Evolutionary conservation across 2,888 invertebrate species (phyloP), one percentile per base, ranked within the genome.

Genomic region (Morpho deidamia): DNA sequence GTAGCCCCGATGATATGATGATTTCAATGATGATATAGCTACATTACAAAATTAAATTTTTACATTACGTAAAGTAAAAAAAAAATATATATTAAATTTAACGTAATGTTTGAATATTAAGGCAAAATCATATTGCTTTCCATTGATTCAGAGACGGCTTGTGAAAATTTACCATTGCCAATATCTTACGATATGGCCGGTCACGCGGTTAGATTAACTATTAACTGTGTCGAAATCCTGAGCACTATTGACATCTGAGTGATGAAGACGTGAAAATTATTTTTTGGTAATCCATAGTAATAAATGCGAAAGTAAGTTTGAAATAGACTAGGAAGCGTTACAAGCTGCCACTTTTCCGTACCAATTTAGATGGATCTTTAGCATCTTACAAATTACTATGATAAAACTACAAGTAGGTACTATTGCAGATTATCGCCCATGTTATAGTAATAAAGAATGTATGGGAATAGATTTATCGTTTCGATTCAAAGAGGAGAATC

Each of bases 161-260:
- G 60, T 58, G 60, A 60, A 60, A 52, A 60, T 58, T 50, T 55
- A 50, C 60, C 58, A 56, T 56, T 53, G 43, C 46, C 41, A 49
- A 49, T 52, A 41, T 51, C 45, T 44, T 43, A 47, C 53, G 51
- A 56, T 46, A 41, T 11, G n/a, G 52, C 56, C 42, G 35, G 56
- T 51, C 44, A 45, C 58, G 52, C 50, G 14, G 7, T 8, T 33
- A 10, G 40, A 11, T 23, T 23, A 33, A 12, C 33, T 34, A 48
- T 41, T 12, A 12, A 8, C 47, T 38, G 39, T 53, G 12, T 43
- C 41, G 52, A 52, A 46, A 46, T 52, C 34, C 32, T 46, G 14
- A 41, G n/a, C 46, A 39, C 37, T 11, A 52, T 46, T 51, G 44
- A 23, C 23, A 23, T n/a, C n/a, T n/a, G n/a, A 23, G 40, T 23